phyloP scores from a whole-genome alignment of 2,797 vertebrate genomes.

The Eulemur coronatus region DNA sequence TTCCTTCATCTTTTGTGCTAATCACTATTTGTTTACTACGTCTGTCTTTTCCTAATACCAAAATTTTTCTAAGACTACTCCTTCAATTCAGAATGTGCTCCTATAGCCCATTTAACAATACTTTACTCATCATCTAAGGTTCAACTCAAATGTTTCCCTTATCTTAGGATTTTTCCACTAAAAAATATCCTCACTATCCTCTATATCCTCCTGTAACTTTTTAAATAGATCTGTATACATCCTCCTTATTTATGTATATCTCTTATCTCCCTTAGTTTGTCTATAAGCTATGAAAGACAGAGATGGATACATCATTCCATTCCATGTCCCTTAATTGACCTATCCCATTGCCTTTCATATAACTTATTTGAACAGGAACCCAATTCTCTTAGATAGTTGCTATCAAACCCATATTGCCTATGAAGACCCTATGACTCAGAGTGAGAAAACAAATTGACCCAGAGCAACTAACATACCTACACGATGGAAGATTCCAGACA shows the following conservation, averaged over 20 bases:
- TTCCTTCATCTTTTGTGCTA: background rate
- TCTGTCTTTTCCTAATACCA: background rate
- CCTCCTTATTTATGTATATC: background rate
- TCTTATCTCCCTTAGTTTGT: background rate
- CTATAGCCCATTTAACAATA: background rate
- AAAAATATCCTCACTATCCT: background rate
- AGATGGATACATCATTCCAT: background rate
- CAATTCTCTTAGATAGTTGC: background rate
- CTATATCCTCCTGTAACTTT: background rate
- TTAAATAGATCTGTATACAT: background rate
- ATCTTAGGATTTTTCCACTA: background rate
- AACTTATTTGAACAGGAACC: background rate
- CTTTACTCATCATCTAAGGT: background rate
- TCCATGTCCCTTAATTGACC: background rate
- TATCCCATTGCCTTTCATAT: background rate
- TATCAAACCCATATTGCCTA: background rate
- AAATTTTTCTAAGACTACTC: background rate
- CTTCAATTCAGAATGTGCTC: background rate
- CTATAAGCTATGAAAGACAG: background rate
- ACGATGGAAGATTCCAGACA: background rate
- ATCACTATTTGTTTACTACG: background rate
- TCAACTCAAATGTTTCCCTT: background rate
- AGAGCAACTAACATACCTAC: background rate
- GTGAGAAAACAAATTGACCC: background rate
- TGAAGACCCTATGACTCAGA: background rate